phyloP scores from a whole-genome alignment of 2,888 invertebrate species.

The Adineta ricciae region DNA sequence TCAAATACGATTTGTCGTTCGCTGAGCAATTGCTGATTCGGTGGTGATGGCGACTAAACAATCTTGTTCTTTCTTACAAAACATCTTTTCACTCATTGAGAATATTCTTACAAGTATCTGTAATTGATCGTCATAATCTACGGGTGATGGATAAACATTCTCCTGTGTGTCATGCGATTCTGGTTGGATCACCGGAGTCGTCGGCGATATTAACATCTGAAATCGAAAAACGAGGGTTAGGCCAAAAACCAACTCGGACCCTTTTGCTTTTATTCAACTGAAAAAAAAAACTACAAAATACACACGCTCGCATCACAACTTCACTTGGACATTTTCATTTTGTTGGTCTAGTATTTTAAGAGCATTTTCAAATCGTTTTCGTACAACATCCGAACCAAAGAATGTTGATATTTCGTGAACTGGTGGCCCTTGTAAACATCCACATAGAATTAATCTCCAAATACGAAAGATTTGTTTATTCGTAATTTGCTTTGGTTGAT shows the following conservation, averaged over 20 bases:
- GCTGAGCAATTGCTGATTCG: not conserved
- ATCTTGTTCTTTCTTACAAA: not conserved
- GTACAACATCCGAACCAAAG: conserved; percentile 24
- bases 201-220: not conserved
- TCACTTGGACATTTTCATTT: not conserved
- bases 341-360: not conserved
- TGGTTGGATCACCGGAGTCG: not conserved
- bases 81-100: not conserved
- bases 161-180: not conserved
- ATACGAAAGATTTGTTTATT: conserved; percentile 6
- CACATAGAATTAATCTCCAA: conserved; percentile 26
- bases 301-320: not conserved
- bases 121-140: not conserved
- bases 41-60: not conserved
- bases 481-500: not conserved
- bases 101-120: not conserved
- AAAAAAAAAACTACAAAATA: not conserved
- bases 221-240: not conserved
- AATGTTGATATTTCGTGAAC: conserved; percentile 26
- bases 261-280: not conserved
- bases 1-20: not conserved
- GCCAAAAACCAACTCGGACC: too few species aligned
- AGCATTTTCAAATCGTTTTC: conserved; percentile 26
- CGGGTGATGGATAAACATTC: not conserved
- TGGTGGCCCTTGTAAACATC: conserved; percentile 31